Conservation (phyloP, 2,888 invertebrate genomes). For the Ferrisia virgata region DNA sequence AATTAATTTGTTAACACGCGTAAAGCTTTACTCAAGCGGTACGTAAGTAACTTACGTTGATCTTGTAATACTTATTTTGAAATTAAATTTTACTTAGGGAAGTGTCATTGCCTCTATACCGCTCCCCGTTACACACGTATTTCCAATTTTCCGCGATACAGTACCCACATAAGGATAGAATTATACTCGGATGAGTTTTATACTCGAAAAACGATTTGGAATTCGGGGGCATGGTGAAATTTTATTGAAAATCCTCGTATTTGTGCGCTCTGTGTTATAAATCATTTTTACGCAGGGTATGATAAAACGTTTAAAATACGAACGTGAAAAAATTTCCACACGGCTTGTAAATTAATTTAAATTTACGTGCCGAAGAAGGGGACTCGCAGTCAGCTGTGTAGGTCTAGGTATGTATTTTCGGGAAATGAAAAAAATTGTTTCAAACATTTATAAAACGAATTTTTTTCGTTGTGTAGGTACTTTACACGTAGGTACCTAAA, state of each 20-base stretch:
- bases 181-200: not conserved
- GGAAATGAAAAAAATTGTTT: not conserved
- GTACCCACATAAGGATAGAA: not conserved
- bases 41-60: too few relatives aligned
- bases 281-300: not conserved
- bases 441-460: not conserved
- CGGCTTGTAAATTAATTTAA: constrained; percentile 2
- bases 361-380: not conserved
- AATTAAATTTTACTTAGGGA: not conserved
- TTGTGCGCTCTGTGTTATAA: not conserved
- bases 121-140: not conserved
- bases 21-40: not conserved
- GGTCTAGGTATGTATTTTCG: too few relatives aligned
- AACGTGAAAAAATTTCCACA: not conserved
- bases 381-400: not conserved
- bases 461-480: not conserved
- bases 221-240: not conserved
- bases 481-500: not conserved
- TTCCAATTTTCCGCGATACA: not conserved
- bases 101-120: not conserved
- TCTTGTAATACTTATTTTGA: not conserved
- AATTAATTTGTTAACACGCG: not conserved
- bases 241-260: not conserved
- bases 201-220: not conserved
- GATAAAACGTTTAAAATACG: not conserved